A percentile compares a stretch with the other conserved stretches of the same genome.
phyloP scores from a whole-genome alignment of 2,797 vertebrate genomes.

The Menidia menidia region DNA sequence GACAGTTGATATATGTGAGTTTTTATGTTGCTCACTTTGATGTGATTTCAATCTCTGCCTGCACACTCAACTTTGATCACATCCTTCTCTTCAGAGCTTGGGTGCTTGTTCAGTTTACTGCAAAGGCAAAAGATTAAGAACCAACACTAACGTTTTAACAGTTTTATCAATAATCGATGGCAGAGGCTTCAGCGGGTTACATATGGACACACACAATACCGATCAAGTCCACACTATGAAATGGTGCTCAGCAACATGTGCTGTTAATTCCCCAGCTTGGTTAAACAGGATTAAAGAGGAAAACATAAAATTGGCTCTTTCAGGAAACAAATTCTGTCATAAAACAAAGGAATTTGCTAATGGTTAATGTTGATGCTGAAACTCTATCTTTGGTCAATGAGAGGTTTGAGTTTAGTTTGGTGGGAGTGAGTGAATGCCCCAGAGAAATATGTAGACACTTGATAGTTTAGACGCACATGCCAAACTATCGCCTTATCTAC shows the following conservation, averaged over 20 bases:
- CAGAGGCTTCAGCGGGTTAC: constrained; percentile 20
- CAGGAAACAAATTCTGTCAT: constrained; percentile 57
- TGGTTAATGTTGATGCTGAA: constrained; percentile 49
- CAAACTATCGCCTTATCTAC: constrained; percentile 59
- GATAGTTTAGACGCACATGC: constrained; percentile 60
- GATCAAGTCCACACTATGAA: constrained; percentile 15
- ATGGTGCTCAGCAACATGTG: constrained; percentile 39
- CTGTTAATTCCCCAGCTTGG: constrained; percentile 54
- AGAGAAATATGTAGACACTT: constrained; percentile 53
- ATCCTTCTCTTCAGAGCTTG: constrained; percentile 23
- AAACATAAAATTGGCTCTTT: constrained; percentile 61
- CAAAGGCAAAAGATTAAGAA: constrained; percentile 30
- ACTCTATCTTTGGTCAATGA: constrained; percentile 42
- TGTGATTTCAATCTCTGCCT: constrained; percentile 29
- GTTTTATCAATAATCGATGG: constrained; percentile 17
- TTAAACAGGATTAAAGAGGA: constrained; percentile 59
- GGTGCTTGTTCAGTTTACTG: constrained; percentile 35
- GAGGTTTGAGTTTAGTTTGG: constrained; percentile 39
- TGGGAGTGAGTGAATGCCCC: constrained; percentile 38
- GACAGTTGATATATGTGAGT: constrained; percentile 33
- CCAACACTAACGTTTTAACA: constrained; percentile 13
- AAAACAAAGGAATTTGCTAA: constrained; percentile 73
- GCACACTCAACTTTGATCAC: constrained; percentile 26
- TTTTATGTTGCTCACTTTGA: constrained; percentile 39
- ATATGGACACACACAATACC: constrained; percentile 5